A percentile compares a stretch with the other conserved stretches of the same genome.
phyloP scores from a whole-genome alignment of 2,888 invertebrate genomes.

The Rotaria sp. region DNA sequence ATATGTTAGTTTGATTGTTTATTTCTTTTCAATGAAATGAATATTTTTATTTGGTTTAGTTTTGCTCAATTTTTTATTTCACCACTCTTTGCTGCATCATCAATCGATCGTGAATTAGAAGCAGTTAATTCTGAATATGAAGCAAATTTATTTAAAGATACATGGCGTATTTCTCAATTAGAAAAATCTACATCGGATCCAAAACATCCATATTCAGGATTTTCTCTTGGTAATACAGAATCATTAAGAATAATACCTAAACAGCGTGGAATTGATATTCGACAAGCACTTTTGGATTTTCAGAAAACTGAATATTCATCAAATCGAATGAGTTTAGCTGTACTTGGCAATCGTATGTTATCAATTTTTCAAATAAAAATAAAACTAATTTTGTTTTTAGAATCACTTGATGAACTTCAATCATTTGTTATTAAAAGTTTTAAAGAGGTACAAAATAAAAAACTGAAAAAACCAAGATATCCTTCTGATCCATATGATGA shows the following conservation, averaged over 20 bases:
- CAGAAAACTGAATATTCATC: constrained; percentile 85
- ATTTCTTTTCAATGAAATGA: not conserved
- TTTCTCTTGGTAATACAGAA: constrained; percentile 77
- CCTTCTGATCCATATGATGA: constrained; percentile 72
- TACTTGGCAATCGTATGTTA: constrained; percentile 68
- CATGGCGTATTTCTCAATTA: constrained; percentile 80
- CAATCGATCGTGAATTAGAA: constrained; percentile 78
- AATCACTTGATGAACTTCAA: constrained; percentile 78
- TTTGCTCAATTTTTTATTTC: constrained; percentile 91
- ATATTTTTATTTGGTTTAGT: constrained; percentile 56
- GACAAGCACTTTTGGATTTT: constrained; percentile 78
- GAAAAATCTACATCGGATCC: constrained; percentile 72
- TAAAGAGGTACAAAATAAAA: constrained; percentile 68
- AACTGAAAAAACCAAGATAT: constrained; percentile 69
- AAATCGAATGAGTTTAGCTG: constrained; percentile 81
- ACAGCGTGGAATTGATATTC: constrained; percentile 71
- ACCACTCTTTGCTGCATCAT: constrained; percentile 82
- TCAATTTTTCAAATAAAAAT: not conserved
- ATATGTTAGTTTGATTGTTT: constrained; percentile 62
- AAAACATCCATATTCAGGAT: constrained; percentile 79
- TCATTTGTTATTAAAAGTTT: constrained; percentile 72
- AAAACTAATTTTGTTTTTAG: constrained; percentile 63
- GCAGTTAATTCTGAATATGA: constrained; percentile 94
- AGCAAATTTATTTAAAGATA: constrained; percentile 79
- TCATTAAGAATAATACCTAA: constrained; percentile 74